Conservation (phyloP, 2,888 invertebrate genomes). For the Syritta pipiens region DNA sequence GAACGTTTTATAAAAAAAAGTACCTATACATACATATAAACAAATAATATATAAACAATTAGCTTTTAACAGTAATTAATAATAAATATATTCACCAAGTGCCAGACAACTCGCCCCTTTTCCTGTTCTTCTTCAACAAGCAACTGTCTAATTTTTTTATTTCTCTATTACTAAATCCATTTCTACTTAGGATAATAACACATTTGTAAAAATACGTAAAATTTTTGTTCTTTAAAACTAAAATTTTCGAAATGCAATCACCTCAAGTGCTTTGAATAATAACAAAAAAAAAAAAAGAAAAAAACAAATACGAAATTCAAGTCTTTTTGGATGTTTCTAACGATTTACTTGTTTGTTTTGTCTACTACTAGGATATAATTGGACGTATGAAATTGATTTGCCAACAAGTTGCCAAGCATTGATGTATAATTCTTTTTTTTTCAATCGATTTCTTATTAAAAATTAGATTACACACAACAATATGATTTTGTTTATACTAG, state of each 20-base stretch:
- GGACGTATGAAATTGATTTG: conserved; percentile 58
- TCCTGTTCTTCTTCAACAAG: neutral
- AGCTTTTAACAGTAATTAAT: conserved; percentile 55
- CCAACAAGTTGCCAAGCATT: conserved; percentile 66
- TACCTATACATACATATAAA: conserved; percentile 31
- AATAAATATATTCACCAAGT: conserved; percentile 63
- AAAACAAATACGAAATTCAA: conserved; percentile 37
- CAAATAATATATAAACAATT: conserved; percentile 56
- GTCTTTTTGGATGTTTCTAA: conserved; percentile 19
- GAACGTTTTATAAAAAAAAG: conserved; percentile 36
- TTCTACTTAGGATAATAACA: conserved; percentile 11
- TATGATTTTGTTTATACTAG: conserved; percentile 29
- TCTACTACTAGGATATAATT: conserved; percentile 49
- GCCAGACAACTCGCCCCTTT: conserved; percentile 58
- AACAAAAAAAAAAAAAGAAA: conserved; percentile 13
- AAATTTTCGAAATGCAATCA: conserved; percentile 12
- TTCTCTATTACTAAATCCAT: conserved; percentile 7
- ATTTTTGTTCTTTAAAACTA: neutral
- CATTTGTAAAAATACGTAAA: neutral
- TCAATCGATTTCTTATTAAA: conserved; percentile 23
- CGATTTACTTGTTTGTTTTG: conserved; percentile 12
- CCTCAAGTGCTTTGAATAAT: conserved; percentile 53
- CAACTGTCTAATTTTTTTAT: neutral
- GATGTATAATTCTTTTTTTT: conserved; percentile 34
- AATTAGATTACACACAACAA: too few species aligned